Evolutionary conservation across 1,140 invertebrate genomes (phyloP).

Genomic region (Alviniconcha marisindica): DNA sequence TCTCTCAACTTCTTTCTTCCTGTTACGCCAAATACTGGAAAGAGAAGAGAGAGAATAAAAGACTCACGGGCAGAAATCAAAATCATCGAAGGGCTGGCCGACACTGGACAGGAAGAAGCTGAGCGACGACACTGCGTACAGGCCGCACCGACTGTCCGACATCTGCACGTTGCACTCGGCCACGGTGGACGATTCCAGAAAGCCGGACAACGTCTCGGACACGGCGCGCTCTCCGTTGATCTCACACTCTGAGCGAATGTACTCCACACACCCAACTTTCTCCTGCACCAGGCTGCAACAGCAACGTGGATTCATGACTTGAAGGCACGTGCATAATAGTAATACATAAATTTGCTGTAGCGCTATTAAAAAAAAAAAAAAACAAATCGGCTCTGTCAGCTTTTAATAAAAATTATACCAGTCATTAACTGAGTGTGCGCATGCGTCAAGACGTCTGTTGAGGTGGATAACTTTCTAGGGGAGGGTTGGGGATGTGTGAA

Average conservation of each 20-base stretch:
- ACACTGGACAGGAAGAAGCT: not conserved
- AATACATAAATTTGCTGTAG: too few species aligned
- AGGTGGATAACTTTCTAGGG: too few species aligned
- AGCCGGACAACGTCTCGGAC: slow-evolving; percentile 1
- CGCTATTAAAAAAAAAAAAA: too few species aligned
- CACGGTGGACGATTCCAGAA: not conserved
- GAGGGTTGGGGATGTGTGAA: too few species aligned
- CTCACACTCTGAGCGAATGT: not conserved
- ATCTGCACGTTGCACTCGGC: slow-evolving; percentile 1
- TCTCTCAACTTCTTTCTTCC: too few species aligned
- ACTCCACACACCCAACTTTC: not conserved
- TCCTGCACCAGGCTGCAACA: slow-evolving; percentile 7
- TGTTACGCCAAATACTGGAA: not conserved
- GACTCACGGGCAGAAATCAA: slow-evolving; percentile 26
- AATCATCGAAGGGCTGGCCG: too few species aligned
- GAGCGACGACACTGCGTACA: slow-evolving; percentile 21
- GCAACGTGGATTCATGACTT: not conserved
- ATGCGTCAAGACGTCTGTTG: too few species aligned
- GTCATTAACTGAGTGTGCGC: too few species aligned
- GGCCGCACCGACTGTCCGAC: slow-evolving; percentile 32
- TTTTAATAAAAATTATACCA: too few species aligned
- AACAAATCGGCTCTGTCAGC: too few species aligned
- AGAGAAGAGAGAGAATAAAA: too few species aligned
- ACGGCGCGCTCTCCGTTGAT: not conserved
- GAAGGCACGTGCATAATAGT: too few species aligned